Conservation (phyloP, 2,113 vertebrate species). For the Felis chaus region DNA sequence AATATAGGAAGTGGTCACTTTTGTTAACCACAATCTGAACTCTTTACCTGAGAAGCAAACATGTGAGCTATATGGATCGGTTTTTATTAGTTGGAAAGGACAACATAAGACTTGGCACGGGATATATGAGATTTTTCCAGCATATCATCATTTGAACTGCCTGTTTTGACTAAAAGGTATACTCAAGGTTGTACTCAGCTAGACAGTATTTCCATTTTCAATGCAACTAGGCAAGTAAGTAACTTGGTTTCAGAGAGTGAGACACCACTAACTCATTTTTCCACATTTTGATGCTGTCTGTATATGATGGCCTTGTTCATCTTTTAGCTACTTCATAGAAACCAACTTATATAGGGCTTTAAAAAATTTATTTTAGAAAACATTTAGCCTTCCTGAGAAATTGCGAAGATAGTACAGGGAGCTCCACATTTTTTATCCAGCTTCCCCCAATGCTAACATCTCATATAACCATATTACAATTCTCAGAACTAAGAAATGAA, state of each 20-base stretch:
- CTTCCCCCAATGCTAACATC: neutral
- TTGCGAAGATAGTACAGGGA: neutral
- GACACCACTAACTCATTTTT: neutral
- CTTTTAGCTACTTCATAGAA: neutral
- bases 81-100: slow-evolving; percentile 19
- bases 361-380: neutral
- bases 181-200: neutral
- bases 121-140: neutral
- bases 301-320: neutral
- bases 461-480: too few species aligned
- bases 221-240: neutral
- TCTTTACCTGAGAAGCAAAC: neutral
- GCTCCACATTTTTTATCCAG: neutral
- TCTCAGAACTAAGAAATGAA: neutral
- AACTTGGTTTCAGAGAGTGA: neutral
- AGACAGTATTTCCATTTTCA: neutral
- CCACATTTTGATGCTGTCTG: neutral
- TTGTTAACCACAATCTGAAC: slow-evolving; percentile 34
- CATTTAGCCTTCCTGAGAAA: neutral
- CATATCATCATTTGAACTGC: neutral
- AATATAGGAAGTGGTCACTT: slow-evolving; percentile 4
- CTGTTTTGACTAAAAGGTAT: neutral
- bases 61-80: neutral
- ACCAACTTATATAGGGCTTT: neutral
- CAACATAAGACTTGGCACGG: neutral